Base-by-base conservation (phyloP, 2,888 invertebrate species). In the Hydriomena furcata region DNA sequence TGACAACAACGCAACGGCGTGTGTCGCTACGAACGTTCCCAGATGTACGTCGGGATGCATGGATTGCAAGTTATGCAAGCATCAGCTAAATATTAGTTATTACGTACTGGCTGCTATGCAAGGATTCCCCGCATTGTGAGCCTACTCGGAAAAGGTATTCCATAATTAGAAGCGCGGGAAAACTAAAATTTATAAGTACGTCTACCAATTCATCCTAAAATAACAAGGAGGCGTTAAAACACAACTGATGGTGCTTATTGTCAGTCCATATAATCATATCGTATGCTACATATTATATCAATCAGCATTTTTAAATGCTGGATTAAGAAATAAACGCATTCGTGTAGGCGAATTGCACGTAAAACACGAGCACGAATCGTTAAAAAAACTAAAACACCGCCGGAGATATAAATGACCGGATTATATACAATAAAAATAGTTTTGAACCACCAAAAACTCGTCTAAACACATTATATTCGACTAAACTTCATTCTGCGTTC, bases 1-100 rank as follows among this genome's bases (percentile, higher is more conserved):
- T 89, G 87, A 84, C 85, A 86, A 87, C 84, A 86, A 79, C 79
- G 81, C 78, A 79, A 73, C 70, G 76, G 73, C 79, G 81, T 80
- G 73, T 79, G 77, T 78, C 79, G 78, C 81, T 79, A 65, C 72
- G 74, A 84, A 77, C 75, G 79, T 70, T 79, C 76, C 78, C 86
- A 86, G 83, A 87, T 88, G 84, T 81, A 45, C 74, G 79, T 78
- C 76, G 76, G 71, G 71, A 71, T 76, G 77, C 71, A 76, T 69
- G 72, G 73, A 81, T 82, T 82, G 78, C 73, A 78, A 77, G 77
- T 78, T 82, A 86, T 79, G 81, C 75, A 82, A 84, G 71, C 67
- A 58, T 53, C 65, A 60, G 68, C 71, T 69, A 73, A 70, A 76
- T 73, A 71, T 68, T 75, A 12, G 43, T 35, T 42, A 42, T n/a